Evolutionary conservation across 2,888 invertebrate genomes (phyloP).

Genomic region (Apamea crenata): DNA sequence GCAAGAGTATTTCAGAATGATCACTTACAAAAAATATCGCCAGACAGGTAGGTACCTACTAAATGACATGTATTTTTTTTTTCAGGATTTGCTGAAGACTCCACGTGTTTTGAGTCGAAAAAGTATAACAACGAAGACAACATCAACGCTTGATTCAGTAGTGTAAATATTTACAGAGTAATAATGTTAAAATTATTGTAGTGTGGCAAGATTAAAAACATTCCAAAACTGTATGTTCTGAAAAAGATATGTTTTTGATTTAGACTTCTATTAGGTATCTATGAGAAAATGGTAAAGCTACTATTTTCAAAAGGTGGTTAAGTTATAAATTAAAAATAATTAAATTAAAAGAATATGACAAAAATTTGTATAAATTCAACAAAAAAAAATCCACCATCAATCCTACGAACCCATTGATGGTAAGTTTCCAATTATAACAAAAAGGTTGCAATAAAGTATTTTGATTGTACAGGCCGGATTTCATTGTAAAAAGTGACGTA

Average conservation of each 20-base stretch:
- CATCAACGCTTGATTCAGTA: conserved; percentile 30
- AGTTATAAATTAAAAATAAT: no score
- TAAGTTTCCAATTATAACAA: not conserved
- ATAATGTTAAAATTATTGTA: not conserved
- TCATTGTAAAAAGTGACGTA: not conserved
- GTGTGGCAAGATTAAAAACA: not conserved
- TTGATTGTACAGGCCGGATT: not conserved
- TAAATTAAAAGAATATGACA: not conserved
- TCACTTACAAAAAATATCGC: not conserved
- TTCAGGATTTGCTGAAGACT: conserved; percentile 75
- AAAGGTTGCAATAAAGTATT: not conserved
- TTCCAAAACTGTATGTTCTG: conserved; percentile 16
- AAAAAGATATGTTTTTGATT: conserved; percentile 16
- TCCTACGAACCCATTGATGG: not conserved
- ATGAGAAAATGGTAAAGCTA: not conserved
- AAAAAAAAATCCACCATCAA: not conserved
- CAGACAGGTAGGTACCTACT: no score
- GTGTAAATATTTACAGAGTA: conserved; percentile 19
- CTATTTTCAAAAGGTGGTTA: no score
- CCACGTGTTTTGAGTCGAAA: conserved; percentile 58
- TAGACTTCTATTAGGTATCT: not conserved
- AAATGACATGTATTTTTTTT: conserved; percentile 23
- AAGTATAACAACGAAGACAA: conserved; percentile 35
- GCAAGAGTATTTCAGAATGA: not conserved
- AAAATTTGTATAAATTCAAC: not conserved